phyloP scores from a whole-genome alignment of 2,888 invertebrate genomes.

The Diabrotica balteata region DNA sequence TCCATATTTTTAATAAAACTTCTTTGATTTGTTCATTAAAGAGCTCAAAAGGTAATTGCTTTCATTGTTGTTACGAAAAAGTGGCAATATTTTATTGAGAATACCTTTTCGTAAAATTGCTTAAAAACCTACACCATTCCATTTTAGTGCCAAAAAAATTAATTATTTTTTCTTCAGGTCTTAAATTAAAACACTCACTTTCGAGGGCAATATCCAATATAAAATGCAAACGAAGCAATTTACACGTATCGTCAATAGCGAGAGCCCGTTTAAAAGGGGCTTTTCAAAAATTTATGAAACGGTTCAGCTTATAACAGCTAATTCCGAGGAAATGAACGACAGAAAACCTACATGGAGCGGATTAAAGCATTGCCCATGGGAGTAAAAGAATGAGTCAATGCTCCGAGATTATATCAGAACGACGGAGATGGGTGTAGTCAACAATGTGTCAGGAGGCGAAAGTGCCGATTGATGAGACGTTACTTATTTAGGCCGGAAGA shows the following conservation, averaged over 20 bases:
- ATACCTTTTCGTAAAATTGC: too few relatives aligned
- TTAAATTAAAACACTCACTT: constrained; percentile 22
- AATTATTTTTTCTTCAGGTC: constrained; percentile 16
- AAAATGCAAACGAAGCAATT: constrained; percentile 49
- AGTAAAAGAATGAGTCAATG: constrained; percentile 47
- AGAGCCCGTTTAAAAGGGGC: constrained; percentile 43
- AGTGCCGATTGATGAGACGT: too few relatives aligned
- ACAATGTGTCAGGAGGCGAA: background rate
- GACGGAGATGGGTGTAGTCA: background rate
- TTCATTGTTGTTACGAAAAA: too few relatives aligned
- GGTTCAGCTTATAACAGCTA: constrained; percentile 44
- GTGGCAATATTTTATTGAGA: too few relatives aligned
- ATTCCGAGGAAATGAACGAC: constrained; percentile 47
- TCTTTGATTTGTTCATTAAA: too few relatives aligned
- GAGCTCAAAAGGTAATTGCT: too few relatives aligned
- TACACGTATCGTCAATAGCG: constrained; percentile 45
- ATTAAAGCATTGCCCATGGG: constrained; percentile 51
- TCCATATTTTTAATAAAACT: too few relatives aligned
- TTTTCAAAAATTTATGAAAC: constrained; percentile 49
- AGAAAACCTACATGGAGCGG: constrained; percentile 46
- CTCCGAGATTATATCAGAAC: constrained; percentile 46
- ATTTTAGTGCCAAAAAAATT: constrained; percentile 5
- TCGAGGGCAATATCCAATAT: constrained; percentile 38
- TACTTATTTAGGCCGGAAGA: too few relatives aligned
- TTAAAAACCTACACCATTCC: too few relatives aligned